These are phyloP conservation scores for Crepidodera aurea DNA, from an alignment of 2,888 invertebrate species.

Conservation along the genomic window DNA sequence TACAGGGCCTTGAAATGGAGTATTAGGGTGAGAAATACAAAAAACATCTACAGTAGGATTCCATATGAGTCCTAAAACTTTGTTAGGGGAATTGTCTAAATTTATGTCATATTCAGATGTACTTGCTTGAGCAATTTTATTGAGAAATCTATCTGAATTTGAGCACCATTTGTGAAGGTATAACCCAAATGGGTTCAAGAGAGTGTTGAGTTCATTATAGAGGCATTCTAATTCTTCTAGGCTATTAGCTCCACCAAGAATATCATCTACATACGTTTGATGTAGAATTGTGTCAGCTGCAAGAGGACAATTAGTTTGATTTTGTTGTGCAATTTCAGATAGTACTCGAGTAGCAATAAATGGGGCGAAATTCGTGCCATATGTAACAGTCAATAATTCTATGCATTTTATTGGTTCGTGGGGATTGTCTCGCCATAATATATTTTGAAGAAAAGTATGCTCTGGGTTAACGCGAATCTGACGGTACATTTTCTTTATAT, in stretches of 20 bases:
- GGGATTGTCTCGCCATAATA: slow-evolving; percentile 22
- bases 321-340: slow-evolving; percentile 8
- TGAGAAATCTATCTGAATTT: neutral
- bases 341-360: slow-evolving; percentile 28
- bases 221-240: neutral
- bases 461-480: slow-evolving; percentile 7
- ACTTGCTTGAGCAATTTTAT: neutral
- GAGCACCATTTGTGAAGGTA: neutral
- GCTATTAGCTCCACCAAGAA: slow-evolving; percentile 11
- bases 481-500: slow-evolving; percentile 24
- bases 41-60: neutral
- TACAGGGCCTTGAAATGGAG: no score
- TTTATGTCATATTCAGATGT: neutral
- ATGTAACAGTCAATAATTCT: slow-evolving; percentile 23
- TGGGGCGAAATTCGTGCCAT: slow-evolving; percentile 27
- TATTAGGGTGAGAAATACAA: neutral
- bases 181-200: neutral
- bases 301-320: neutral
- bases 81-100: neutral
- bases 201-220: neutral
- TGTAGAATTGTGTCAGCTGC: neutral
- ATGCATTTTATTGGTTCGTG: slow-evolving; percentile 1
- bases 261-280: slow-evolving; percentile 24
- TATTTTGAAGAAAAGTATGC: slow-evolving; percentile 8
- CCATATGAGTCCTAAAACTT: neutral